Percentiles rank a stretch among this genome's conserved stretches.
These are phyloP conservation scores for Neofelis nebulosa DNA, from an alignment of 2,113 vertebrate genomes.

Conservation along the genomic window DNA sequence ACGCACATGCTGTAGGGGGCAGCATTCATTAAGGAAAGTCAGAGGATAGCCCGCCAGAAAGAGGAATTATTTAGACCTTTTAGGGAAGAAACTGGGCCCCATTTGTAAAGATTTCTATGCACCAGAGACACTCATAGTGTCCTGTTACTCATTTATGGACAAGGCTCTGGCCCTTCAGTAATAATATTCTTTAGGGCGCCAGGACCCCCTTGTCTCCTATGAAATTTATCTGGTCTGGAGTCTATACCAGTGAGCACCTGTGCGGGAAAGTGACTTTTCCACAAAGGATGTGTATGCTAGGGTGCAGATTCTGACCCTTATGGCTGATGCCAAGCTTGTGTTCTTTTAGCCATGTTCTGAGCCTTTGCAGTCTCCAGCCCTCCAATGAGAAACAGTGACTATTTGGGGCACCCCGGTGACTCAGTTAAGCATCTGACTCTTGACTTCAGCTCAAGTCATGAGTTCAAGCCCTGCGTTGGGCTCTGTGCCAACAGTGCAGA, in stretches of 20 bases:
- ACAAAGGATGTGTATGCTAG: fast-evolving
- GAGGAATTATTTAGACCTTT: not conserved
- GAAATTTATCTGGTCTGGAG: not conserved
- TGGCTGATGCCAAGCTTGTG: not conserved
- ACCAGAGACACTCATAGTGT: not conserved
- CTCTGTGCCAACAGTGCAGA: too few species aligned
- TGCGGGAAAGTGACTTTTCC: not conserved
- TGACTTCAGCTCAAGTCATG: too few species aligned
- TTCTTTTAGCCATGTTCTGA: not conserved
- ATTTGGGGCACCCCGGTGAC: too few species aligned
- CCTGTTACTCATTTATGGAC: not conserved
- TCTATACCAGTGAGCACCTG: not conserved
- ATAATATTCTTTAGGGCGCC: not conserved
- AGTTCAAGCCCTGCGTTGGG: too few species aligned
- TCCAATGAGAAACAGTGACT: not conserved
- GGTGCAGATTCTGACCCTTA: not conserved
- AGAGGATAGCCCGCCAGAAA: not conserved
- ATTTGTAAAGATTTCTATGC: not conserved
- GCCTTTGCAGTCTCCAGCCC: not conserved
- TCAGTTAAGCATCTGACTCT: too few species aligned
- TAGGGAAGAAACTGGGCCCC: constrained; percentile 1
- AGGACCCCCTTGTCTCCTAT: not conserved
- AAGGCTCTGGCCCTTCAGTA: not conserved
- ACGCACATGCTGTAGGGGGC: constrained; percentile 44
- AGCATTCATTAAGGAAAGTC: constrained; percentile 42